phyloP scores from a whole-genome alignment of 2,797 vertebrate genomes.

The Oreochromis mossambicus region DNA sequence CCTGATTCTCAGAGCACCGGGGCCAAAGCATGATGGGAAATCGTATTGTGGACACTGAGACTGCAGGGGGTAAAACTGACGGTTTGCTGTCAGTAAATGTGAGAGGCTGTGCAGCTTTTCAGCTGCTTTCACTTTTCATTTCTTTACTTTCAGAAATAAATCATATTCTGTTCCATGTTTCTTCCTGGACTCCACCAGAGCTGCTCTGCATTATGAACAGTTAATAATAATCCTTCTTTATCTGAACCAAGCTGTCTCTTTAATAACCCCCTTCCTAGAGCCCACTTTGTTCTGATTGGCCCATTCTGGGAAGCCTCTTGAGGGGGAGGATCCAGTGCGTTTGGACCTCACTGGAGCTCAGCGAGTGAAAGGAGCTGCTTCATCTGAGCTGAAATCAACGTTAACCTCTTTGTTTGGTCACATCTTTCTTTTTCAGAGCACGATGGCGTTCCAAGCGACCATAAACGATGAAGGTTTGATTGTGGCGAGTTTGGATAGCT shows the following conservation, averaged over 20 bases:
- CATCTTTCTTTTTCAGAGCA: constrained; percentile 60
- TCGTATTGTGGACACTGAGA: not conserved
- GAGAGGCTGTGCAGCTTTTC: not conserved
- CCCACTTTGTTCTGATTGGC: not conserved
- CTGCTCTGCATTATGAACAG: not conserved
- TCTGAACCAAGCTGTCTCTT: not conserved
- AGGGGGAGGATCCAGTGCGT: not conserved
- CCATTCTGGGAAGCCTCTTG: not conserved
- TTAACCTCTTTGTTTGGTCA: not conserved
- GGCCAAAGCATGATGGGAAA: not conserved
- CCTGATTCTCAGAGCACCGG: not conserved
- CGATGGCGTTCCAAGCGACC: constrained; percentile 76
- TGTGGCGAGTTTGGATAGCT: constrained; percentile 77
- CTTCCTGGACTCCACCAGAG: not conserved
- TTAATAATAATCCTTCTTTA: not conserved
- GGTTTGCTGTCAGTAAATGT: not conserved
- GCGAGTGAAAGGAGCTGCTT: not conserved
- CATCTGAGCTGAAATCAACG: not conserved
- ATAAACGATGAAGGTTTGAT: constrained; percentile 80
- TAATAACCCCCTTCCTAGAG: not conserved
- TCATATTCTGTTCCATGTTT: not conserved
- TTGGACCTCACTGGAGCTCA: not conserved
- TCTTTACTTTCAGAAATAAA: not conserved
- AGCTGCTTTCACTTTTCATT: not conserved
- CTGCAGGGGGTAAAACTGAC: not conserved